Conservation (phyloP, 2,113 vertebrate species). For the Barbus barbus region DNA sequence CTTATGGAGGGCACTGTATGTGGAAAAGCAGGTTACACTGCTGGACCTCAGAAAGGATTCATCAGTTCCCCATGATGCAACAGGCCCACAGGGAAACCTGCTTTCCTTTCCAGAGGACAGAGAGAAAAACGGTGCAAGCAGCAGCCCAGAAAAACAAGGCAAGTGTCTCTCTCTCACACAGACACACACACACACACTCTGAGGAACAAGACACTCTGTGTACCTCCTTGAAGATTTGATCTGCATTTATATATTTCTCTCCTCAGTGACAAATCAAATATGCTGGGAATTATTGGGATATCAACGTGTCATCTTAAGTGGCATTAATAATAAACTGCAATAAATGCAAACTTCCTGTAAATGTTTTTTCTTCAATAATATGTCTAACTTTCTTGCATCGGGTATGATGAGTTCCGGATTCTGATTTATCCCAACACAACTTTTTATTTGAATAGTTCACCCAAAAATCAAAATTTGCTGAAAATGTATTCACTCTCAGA, state of each 20-base stretch:
- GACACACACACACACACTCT: not conserved
- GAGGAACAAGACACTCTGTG: constrained; percentile 20
- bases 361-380: no score
- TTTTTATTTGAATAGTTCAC: no score
- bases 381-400: no score
- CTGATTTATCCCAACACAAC: no score
- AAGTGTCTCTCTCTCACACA: not conserved
- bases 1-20: no score
- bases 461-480: no score
- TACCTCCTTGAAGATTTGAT: constrained; percentile 54
- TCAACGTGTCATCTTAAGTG: no score
- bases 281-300: constrained; percentile 11
- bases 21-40: constrained; percentile 50
- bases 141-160: constrained; percentile 22
- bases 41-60: constrained; percentile 53
- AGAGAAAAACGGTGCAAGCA: not conserved
- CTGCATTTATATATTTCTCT: constrained; percentile 59
- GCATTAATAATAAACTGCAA: no score
- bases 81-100: constrained; percentile 15
- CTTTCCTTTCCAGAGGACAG: constrained; percentile 34
- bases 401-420: no score
- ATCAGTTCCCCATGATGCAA: constrained; percentile 56
- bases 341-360: no score
- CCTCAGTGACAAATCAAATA: constrained; percentile 24
- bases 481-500: no score